phyloP scores from a whole-genome alignment of 2,797 vertebrate species.

The Urocyon cinereoargenteus region DNA sequence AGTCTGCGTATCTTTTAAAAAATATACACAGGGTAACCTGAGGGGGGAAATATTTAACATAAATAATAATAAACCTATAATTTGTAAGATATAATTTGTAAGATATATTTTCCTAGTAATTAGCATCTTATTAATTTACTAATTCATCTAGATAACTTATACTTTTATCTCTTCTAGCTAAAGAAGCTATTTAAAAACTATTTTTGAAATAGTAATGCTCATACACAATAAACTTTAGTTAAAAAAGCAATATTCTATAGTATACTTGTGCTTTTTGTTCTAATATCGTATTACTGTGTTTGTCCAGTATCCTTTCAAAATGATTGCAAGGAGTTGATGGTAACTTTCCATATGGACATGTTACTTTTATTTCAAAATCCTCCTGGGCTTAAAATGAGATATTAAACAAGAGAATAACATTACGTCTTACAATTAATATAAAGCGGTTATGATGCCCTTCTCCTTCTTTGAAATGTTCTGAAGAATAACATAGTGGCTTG shows the following conservation, averaged over 20 bases:
- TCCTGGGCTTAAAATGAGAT: not conserved
- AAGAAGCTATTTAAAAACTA: not conserved
- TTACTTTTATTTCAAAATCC: not conserved
- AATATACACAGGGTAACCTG: not conserved
- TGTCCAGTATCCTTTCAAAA: not conserved
- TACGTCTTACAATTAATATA: not conserved
- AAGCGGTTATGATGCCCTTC: not conserved
- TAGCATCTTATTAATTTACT: not conserved
- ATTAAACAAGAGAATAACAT: not conserved
- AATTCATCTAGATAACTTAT: not conserved
- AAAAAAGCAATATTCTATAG: not conserved
- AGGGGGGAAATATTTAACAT: not conserved
- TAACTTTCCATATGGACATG: not conserved
- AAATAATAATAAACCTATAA: not conserved
- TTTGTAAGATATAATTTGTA: not conserved
- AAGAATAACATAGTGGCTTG: not conserved
- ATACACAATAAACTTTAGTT: not conserved
- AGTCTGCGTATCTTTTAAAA: not conserved
- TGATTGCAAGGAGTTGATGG: not conserved
- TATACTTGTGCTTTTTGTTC: not conserved
- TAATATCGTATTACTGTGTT: not conserved
- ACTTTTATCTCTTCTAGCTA: not conserved
- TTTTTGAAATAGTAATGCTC: not conserved
- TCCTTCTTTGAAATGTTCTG: not conserved
- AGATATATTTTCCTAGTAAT: not conserved